A percentile compares a stretch with the other conserved stretches of the same genome.
phyloP scores from a whole-genome alignment of 64 coral and sea anemone genomes.

The Actinia equina region DNA sequence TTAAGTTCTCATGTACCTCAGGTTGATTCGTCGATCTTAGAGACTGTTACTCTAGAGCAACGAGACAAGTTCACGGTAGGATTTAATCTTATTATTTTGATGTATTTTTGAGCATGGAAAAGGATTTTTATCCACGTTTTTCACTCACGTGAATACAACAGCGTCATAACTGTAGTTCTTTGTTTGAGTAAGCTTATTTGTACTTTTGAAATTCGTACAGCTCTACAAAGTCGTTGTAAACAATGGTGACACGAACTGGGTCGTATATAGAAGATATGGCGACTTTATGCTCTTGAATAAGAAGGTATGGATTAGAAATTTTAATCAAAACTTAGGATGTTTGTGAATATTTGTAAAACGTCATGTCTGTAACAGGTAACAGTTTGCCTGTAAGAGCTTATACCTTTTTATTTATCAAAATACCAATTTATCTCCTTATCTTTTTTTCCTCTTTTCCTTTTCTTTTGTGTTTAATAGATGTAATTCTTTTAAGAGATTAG shows the following conservation, averaged over 20 bases:
- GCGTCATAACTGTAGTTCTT: too few relatives aligned
- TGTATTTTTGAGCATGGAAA: not conserved
- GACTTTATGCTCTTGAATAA: slow-evolving; percentile 98
- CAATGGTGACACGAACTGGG: slow-evolving; percentile 70
- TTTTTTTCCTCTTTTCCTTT: too few relatives aligned
- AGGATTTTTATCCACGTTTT: not conserved
- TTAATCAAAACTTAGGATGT: not conserved
- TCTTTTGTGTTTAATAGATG: not conserved
- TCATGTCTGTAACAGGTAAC: too few relatives aligned
- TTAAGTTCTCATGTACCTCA: not conserved
- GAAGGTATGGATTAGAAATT: slow-evolving; percentile 55
- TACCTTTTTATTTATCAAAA: too few relatives aligned
- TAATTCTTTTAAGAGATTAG: not conserved
- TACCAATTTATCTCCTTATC: too few relatives aligned
- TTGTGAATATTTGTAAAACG: not conserved
- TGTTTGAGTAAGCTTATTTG: too few relatives aligned
- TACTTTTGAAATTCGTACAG: too few relatives aligned
- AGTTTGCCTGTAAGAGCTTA: too few relatives aligned
- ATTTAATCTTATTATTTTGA: not conserved
- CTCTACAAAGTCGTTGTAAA: slow-evolving; percentile 91
- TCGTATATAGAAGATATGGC: slow-evolving; percentile 85
- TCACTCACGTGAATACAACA: not conserved
- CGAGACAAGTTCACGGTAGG: slow-evolving; percentile 87
- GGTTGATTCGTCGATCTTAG: slow-evolving; percentile 78
- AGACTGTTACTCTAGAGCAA: slow-evolving; percentile 72